Conservation (phyloP, 2,797 vertebrate genomes). For the Cynopterus sphinx region DNA sequence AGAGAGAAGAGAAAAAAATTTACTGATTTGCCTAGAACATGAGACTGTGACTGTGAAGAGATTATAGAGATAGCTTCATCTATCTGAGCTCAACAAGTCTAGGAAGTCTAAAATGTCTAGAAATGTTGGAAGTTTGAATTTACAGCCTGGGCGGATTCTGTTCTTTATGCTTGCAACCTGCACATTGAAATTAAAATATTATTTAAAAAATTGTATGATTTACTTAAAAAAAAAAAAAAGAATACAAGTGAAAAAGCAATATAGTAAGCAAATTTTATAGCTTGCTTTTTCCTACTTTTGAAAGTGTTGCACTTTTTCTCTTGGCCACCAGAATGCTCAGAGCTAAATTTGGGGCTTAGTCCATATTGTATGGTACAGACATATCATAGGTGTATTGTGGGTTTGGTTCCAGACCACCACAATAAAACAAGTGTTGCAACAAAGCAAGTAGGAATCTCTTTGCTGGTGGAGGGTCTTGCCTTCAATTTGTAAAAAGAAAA, state of each 20-base stretch:
- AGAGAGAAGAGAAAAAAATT: neutral
- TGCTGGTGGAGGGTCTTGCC: neutral
- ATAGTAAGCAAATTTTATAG: neutral
- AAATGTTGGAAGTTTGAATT: neutral
- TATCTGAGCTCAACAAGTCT: neutral
- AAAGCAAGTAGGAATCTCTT: neutral
- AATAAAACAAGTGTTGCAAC: neutral
- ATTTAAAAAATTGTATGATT: neutral
- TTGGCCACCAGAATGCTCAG: neutral
- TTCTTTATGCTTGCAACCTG: neutral
- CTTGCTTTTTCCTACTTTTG: neutral
- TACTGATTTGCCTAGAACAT: neutral
- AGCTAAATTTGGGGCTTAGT: neutral
- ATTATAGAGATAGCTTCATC: neutral
- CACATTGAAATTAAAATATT: neutral
- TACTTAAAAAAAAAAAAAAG: neutral
- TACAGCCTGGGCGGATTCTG: neutral
- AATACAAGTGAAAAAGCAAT: neutral
- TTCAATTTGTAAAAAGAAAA: neutral
- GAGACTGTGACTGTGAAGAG: neutral
- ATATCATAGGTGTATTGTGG: neutral
- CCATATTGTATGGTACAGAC: neutral
- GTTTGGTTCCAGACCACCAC: neutral
- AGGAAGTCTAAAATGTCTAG: neutral
- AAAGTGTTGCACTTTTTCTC: neutral